These are phyloP conservation scores for Propithecus perrieri DNA, from an alignment of 2,797 vertebrate species.

Conservation along the genomic window DNA sequence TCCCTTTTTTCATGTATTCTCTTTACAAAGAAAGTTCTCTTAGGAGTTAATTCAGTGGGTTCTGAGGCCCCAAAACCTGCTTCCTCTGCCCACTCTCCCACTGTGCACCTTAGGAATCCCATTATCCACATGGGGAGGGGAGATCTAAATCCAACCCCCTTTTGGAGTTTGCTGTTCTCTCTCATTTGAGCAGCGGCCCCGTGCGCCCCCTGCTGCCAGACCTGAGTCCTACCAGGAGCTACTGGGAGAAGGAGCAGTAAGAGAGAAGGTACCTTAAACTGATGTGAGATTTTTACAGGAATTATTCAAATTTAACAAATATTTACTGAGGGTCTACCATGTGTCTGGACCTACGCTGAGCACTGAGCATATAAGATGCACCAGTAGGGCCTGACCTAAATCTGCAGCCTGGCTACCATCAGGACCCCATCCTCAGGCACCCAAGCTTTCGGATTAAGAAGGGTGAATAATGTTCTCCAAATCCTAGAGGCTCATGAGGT, in stretches of 20 bases:
- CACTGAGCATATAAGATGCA: not conserved
- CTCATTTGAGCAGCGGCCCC: not conserved
- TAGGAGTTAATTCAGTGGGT: not conserved
- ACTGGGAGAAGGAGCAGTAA: not conserved
- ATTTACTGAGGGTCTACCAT: not conserved
- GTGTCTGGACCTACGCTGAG: not conserved
- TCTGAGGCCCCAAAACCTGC: not conserved
- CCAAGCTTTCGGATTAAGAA: constrained; percentile 25
- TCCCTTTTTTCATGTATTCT: not conserved
- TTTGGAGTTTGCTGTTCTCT: not conserved
- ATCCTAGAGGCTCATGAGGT: not conserved
- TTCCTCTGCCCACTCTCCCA: not conserved
- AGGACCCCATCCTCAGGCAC: not conserved
- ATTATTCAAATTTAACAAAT: constrained; percentile 22
- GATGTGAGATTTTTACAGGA: constrained; percentile 31
- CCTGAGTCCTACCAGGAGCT: not conserved
- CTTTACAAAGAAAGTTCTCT: constrained; percentile 15
- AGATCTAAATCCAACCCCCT: not conserved
- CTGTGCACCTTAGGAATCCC: not conserved
- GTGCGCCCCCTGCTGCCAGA: not conserved
- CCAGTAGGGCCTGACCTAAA: not conserved
- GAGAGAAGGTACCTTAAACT: not conserved
- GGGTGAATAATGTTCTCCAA: not conserved
- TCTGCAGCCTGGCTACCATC: not conserved
- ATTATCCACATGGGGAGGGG: not conserved